Evolutionary conservation across 2,797 vertebrate genomes (phyloP).

Genomic region (Tragelaphus eurycerus): DNA sequence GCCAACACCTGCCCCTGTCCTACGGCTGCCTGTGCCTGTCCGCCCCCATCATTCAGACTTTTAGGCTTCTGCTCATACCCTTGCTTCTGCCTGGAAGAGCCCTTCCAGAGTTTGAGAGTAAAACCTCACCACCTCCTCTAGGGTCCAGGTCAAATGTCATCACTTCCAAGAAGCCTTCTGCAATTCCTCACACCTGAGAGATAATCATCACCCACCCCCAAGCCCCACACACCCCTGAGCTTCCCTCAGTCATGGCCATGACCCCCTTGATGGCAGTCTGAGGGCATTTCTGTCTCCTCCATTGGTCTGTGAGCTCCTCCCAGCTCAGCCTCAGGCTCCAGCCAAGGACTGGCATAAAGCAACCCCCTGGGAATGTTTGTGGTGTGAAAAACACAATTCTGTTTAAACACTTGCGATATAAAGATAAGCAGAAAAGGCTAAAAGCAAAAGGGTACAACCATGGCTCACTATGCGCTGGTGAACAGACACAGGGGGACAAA

Average conservation of each 20-base stretch:
- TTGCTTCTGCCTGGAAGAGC: background rate
- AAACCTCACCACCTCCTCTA: background rate
- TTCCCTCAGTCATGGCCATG: background rate
- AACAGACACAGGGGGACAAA: background rate
- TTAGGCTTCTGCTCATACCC: background rate
- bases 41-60: background rate
- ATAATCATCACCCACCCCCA: background rate
- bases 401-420: background rate
- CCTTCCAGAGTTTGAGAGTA: no score
- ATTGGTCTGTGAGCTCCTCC: background rate
- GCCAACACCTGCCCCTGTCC: background rate
- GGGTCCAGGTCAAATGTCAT: background rate
- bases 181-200: background rate
- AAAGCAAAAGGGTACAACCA: background rate
- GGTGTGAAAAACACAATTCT: background rate
- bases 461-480: background rate
- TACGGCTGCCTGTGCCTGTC: fast-evolving
- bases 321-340: background rate
- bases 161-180: background rate
- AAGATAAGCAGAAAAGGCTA: background rate
- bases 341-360: background rate
- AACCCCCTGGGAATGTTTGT: background rate
- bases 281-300: background rate
- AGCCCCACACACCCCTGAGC: background rate
- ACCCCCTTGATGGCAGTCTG: background rate